Conservation (phyloP, 1,140 invertebrate genomes). For the Acyrthosiphon pisum region DNA sequence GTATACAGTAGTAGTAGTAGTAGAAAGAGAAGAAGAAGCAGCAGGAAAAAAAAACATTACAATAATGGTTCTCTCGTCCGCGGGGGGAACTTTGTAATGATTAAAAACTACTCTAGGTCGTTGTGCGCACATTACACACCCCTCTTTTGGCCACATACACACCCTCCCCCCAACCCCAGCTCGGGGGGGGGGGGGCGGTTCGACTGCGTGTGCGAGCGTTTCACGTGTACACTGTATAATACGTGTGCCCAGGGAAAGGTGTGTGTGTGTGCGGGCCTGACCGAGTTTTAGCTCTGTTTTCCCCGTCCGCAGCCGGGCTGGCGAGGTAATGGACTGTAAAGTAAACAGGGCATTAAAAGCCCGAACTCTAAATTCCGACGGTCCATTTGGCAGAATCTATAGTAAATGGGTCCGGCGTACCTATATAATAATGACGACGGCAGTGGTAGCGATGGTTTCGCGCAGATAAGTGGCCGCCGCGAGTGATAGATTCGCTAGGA, state of each 20-base stretch:
- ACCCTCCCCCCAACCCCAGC: background rate
- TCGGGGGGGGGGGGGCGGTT: background rate
- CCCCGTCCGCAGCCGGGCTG: background rate
- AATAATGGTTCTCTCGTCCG: slow-evolving; percentile 21
- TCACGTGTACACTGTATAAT: background rate
- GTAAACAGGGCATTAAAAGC: slow-evolving; percentile 56
- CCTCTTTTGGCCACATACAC: background rate
- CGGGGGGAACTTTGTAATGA: slow-evolving; percentile 11
- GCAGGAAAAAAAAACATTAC: background rate
- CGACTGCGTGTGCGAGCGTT: background rate
- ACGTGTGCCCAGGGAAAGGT: background rate
- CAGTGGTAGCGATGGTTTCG: background rate
- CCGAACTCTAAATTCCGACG: slow-evolving; percentile 45
- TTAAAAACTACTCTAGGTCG: slow-evolving; percentile 50
- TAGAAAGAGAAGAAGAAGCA: no score
- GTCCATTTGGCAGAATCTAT: slow-evolving; percentile 53
- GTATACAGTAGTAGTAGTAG: no score
- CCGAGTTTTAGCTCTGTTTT: slow-evolving; percentile 34
- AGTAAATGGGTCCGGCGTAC: slow-evolving; percentile 22
- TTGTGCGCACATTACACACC: slow-evolving; percentile 21
- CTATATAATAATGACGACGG: background rate
- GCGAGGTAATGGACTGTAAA: slow-evolving; percentile 55
- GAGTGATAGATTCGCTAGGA: background rate
- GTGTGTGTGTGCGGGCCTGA: background rate
- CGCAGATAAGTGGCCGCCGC: background rate